Conservation (phyloP, 2,113 vertebrate genomes). For the Tinamus guttatus region DNA sequence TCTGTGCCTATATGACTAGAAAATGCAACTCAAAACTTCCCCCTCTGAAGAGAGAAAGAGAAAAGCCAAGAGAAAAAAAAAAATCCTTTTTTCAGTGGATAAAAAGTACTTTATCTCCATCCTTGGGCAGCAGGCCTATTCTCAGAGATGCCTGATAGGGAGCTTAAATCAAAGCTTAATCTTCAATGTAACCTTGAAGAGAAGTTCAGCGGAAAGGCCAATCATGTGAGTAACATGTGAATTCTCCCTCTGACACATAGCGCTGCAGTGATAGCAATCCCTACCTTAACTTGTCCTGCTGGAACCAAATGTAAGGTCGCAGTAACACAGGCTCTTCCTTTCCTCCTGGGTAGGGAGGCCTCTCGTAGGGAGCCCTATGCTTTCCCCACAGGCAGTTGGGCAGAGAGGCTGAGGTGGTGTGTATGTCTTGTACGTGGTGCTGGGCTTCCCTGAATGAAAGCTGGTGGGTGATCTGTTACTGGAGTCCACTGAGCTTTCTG, state of each 20-base stretch:
- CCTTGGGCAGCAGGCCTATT: background rate
- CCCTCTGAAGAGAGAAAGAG: background rate
- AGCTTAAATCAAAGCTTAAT: background rate
- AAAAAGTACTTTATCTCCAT: background rate
- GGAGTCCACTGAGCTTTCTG: background rate
- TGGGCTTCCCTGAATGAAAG: background rate
- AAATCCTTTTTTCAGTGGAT: background rate
- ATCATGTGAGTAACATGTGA: background rate
- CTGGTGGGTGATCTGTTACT: background rate
- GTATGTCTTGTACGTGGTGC: background rate
- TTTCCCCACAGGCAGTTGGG: background rate
- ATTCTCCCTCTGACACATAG: background rate
- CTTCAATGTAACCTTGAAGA: background rate
- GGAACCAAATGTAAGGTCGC: fast-evolving
- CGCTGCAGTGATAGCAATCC: fast-evolving
- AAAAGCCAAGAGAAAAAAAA: background rate
- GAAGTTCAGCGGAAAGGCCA: background rate
- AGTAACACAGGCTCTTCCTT: background rate
- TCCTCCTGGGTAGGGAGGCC: background rate
- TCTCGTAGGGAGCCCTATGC: background rate
- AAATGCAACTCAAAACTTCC: background rate
- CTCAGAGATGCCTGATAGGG: background rate
- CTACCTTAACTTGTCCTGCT: background rate
- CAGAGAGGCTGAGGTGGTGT: background rate
- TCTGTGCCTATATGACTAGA: background rate